Evolutionary conservation across 2,888 invertebrate genomes (phyloP), one percentile per base, ranked within the genome.

Genomic region (Phania funesta): DNA sequence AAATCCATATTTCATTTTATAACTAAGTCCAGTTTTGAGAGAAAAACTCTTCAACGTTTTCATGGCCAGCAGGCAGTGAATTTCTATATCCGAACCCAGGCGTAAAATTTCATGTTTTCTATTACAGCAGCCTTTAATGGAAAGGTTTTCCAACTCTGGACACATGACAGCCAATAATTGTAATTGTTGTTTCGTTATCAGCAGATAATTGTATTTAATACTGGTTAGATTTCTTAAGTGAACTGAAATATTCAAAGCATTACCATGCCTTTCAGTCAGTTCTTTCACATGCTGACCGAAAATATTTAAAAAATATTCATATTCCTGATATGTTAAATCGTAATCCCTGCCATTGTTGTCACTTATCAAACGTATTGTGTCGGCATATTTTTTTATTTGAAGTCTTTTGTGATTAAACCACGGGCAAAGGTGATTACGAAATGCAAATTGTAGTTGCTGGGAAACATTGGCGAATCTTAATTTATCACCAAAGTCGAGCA

Each of bases 221-320:
- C 9, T 58, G 11, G 44, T 50, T 0, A 82, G 68, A 32, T 73
- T 46, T 13, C 7, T 7, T 1, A 62, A 41, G 1, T 38, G 18
- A 2, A 9, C 1, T 6, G 32, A 13, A 1, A 65, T 35, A 18
- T 56, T 50, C 4, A 74, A 44, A 7, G 68, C 65, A 8, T 16
- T 56, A 2, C 70, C 70, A 38, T 74, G 77, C 13, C 44, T 64
- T n/a, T 77, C 26, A n/a, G 11, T 18, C 11, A 82, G 50, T 13
- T 64, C 13, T 5, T 16, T 16, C 3, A 77, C n/a, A 18, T 68
- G 32, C 9, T 3, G n/a, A 6, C 62, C 73, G 29, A 68, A 74
- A n/a, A 56, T 44, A 5, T 58, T 48, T n/a, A 74, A 38, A 64
- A 77, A 77, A 46, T 77, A 73, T 20, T 58, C 20, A 20, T 68